Percentiles rank a stretch among this genome's conserved stretches.
Conservation (phyloP, 2,888 invertebrate species). For the Oxystoma pomonae region DNA sequence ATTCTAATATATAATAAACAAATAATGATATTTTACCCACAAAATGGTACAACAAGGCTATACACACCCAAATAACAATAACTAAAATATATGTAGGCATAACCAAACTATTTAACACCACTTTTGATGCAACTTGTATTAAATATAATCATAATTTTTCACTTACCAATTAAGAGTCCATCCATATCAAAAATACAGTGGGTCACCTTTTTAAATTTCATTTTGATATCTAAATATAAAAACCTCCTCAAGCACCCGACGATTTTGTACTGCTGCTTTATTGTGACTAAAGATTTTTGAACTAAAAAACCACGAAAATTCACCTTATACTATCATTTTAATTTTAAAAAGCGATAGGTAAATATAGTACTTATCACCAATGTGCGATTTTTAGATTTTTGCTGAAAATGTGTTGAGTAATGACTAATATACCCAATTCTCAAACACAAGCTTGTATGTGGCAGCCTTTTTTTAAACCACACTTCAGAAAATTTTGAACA, state of each 20-base stretch:
- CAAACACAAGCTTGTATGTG: neutral
- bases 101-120: too few relatives aligned
- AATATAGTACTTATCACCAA: neutral
- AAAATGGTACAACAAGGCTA: too few relatives aligned
- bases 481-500: too few relatives aligned
- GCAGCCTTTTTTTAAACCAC: neutral
- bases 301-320: too few relatives aligned
- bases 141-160: neutral
- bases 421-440: neutral
- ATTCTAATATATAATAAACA: too few relatives aligned
- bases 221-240: slow-evolving; percentile 16
- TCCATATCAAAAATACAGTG: slow-evolving; percentile 75
- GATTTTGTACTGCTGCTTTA: neutral
- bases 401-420: neutral
- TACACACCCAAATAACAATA: too few relatives aligned
- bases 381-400: neutral
- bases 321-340: too few relatives aligned
- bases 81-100: too few relatives aligned
- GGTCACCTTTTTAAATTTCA: slow-evolving; percentile 56
- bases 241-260: neutral
- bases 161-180: slow-evolving; percentile 57
- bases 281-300: neutral
- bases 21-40: too few relatives aligned
- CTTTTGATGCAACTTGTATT: slow-evolving; percentile 9
- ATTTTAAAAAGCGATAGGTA: neutral